Evolutionary conservation across 2,113 vertebrate species (phyloP).

Genomic region (Bucco capensis): DNA sequence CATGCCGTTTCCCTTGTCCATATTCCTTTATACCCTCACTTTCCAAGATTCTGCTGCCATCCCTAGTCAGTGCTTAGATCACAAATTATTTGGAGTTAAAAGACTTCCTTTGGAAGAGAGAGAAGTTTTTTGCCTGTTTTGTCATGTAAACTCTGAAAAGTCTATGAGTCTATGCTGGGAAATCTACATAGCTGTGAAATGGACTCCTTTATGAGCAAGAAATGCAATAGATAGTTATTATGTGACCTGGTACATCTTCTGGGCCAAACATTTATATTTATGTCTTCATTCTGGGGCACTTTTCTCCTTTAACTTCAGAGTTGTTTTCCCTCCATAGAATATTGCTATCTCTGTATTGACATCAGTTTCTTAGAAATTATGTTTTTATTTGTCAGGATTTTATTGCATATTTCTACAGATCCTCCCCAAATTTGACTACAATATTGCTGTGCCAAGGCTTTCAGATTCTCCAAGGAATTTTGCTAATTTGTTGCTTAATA

Average conservation of each 20-base stretch:
- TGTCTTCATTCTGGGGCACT: neutral
- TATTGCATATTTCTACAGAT: neutral
- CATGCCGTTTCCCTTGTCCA: neutral
- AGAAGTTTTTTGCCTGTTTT: neutral
- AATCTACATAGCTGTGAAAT: neutral
- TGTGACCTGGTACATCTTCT: neutral
- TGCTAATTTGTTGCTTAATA: neutral
- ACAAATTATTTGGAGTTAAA: neutral
- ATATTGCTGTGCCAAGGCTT: neutral
- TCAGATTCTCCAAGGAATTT: neutral
- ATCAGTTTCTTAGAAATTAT: neutral
- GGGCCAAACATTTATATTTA: neutral
- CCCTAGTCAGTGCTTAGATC: neutral
- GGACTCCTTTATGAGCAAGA: neutral
- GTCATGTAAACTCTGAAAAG: neutral
- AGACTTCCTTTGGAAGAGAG: neutral
- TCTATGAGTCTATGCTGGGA: neutral
- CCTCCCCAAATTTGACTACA: neutral
- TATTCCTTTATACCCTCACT: neutral
- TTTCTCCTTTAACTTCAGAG: neutral
- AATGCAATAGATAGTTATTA: neutral
- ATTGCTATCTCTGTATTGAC: neutral
- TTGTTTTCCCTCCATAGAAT: neutral
- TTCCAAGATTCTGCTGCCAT: neutral
- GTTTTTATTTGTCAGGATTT: neutral